Conservation (phyloP, 2,888 invertebrate species). For the Dynastes tityus region DNA sequence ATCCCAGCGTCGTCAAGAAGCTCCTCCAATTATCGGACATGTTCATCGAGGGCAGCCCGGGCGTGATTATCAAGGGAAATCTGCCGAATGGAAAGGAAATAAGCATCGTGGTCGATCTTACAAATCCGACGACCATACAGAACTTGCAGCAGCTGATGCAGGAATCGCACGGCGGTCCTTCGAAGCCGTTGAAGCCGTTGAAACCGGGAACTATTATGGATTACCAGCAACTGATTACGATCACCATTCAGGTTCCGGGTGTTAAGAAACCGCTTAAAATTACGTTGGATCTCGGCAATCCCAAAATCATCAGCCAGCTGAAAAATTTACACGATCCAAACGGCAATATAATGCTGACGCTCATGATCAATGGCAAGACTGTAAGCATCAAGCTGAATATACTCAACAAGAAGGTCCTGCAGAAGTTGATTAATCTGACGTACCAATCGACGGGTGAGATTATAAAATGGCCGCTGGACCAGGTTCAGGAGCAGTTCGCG, state of each 20-base stretch:
- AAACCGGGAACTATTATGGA: neutral
- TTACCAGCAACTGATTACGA: neutral
- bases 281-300: too few species aligned
- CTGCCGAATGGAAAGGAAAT: slow-evolving; percentile 5
- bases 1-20: slow-evolving; percentile 6
- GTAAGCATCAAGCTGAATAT: too few species aligned
- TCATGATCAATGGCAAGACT: too few species aligned
- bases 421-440: neutral
- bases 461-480: too few species aligned
- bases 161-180: slow-evolving; percentile 16
- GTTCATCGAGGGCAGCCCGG: neutral
- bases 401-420: neutral
- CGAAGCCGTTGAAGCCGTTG: slow-evolving; percentile 13
- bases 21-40: neutral
- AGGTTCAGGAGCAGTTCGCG: too few species aligned
- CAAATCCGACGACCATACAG: slow-evolving; percentile 8
- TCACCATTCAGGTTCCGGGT: too few species aligned
- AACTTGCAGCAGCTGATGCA: slow-evolving; percentile 11
- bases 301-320: too few species aligned
- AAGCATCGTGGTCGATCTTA: slow-evolving; percentile 5
- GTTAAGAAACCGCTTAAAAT: too few species aligned
- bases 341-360: too few species aligned
- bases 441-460: too few species aligned
- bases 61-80: neutral
- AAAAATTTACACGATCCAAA: too few species aligned